A percentile compares a stretch with the other conserved stretches of the same genome.
These are phyloP conservation scores for Cuniculus paca DNA, from an alignment of 2,797 vertebrate species.

Conservation along the genomic window DNA sequence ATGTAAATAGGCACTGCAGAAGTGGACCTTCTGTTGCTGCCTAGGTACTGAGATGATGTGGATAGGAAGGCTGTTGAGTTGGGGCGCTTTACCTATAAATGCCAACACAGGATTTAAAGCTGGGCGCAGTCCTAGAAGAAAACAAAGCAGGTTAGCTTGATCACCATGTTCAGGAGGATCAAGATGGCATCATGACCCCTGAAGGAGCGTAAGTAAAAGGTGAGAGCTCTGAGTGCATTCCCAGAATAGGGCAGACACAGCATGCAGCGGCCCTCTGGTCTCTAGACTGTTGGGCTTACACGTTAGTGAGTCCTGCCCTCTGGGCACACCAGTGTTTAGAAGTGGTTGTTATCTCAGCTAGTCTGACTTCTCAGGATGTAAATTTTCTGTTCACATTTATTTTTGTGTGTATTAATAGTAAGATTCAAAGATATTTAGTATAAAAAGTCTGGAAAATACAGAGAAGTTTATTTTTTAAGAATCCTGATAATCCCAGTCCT, in stretches of 20 bases:
- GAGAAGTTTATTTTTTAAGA: conserved; percentile 7
- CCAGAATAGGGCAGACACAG: neutral
- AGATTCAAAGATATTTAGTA: neutral
- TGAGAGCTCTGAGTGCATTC: neutral
- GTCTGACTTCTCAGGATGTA: conserved; percentile 25
- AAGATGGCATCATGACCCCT: neutral
- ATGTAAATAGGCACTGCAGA: neutral
- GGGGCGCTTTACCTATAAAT: neutral
- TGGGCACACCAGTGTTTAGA: neutral
- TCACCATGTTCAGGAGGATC: neutral
- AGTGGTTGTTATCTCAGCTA: neutral
- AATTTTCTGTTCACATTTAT: neutral
- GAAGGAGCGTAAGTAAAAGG: neutral
- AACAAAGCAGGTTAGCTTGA: neutral
- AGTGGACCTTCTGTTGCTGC: neutral
- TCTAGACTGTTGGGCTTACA: neutral
- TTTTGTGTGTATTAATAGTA: conserved; percentile 27
- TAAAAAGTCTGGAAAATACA: neutral
- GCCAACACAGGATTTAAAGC: neutral
- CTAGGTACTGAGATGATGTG: neutral
- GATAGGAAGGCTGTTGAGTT: neutral
- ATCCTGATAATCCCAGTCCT: neutral
- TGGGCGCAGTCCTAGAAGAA: neutral
- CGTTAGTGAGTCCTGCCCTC: neutral
- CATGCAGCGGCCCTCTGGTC: neutral